A percentile compares a stretch with the other conserved stretches of the same genome.
Evolutionary conservation across 2,113 vertebrate species (phyloP).

Genomic region (Eubucco bourcierii): DNA sequence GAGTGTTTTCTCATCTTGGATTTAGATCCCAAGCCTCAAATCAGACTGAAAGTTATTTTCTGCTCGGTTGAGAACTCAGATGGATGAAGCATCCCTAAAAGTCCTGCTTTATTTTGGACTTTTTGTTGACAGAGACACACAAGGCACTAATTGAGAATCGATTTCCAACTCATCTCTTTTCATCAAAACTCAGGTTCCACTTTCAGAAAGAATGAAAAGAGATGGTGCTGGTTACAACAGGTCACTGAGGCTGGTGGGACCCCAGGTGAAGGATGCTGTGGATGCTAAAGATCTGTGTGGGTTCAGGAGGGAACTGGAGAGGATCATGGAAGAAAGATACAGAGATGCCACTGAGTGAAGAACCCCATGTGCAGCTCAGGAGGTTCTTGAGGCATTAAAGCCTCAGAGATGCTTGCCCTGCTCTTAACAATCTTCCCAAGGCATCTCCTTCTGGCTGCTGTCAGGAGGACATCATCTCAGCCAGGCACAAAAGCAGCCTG

Average conservation of each 20-base stretch:
- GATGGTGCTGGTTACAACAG: neutral
- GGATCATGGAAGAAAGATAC: neutral
- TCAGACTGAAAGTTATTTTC: neutral
- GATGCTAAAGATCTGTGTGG: neutral
- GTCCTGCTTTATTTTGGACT: constrained; percentile 54
- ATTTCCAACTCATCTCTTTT: constrained; percentile 25
- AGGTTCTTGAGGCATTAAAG: neutral
- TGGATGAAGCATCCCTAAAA: neutral
- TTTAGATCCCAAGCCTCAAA: neutral
- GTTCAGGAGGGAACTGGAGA: neutral
- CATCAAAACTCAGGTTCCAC: neutral
- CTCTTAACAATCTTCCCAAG: neutral
- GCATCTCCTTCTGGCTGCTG: neutral
- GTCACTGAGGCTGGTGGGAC: neutral
- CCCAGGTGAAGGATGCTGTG: neutral
- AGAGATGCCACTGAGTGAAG: neutral
- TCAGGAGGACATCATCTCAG: neutral
- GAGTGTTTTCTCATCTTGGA: neutral
- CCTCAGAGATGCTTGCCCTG: neutral
- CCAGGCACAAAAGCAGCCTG: neutral
- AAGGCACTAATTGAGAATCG: neutral
- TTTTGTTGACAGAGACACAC: neutral
- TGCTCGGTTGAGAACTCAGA: neutral
- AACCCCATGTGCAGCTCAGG: rapidly evolving
- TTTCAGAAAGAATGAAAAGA: neutral